Conservation (phyloP, 1,140 invertebrate species). For the Eupristina koningsbergeri region DNA sequence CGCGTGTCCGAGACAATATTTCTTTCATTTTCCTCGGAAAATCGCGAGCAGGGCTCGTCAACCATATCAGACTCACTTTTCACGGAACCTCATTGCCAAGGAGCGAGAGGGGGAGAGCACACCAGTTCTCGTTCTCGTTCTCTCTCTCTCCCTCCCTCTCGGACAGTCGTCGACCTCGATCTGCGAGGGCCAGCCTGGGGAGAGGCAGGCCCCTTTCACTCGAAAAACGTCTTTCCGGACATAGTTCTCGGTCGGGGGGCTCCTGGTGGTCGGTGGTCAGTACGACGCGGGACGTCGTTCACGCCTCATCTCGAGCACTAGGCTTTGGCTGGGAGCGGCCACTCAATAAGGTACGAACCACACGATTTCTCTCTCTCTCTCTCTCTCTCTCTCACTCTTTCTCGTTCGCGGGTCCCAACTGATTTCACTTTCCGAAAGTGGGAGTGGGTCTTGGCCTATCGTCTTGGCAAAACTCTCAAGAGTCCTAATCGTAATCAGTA, state of each 20-base stretch:
- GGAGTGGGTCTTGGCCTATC: not conserved
- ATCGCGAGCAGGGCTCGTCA: not conserved
- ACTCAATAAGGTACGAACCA: not conserved
- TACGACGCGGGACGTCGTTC: constrained; percentile 24
- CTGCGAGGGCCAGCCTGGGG: constrained; percentile 46
- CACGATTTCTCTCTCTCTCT: not conserved
- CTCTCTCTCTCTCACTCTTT: too few relatives aligned
- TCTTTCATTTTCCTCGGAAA: not conserved
- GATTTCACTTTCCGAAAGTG: constrained; percentile 42
- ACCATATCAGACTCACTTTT: constrained; percentile 16
- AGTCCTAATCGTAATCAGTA: too few relatives aligned
- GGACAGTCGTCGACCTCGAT: constrained; percentile 68
- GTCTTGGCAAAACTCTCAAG: too few relatives aligned
- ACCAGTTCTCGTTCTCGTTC: not conserved
- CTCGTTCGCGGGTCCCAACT: not conserved
- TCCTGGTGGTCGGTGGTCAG: constrained; percentile 4
- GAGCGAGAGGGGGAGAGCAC: constrained; percentile 8
- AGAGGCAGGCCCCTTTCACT: constrained; percentile 69
- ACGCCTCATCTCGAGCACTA: not conserved
- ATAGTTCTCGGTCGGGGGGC: constrained; percentile 45
- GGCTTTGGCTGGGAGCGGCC: not conserved
- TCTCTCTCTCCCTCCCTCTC: not conserved
- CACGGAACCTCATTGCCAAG: not conserved
- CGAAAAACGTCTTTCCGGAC: constrained; percentile 64
- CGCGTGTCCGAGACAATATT: not conserved